Evolutionary conservation across 1,140 invertebrate genomes (phyloP), one percentile per base, ranked within the genome.

Genomic region (Dinothrombium tinctorium): DNA sequence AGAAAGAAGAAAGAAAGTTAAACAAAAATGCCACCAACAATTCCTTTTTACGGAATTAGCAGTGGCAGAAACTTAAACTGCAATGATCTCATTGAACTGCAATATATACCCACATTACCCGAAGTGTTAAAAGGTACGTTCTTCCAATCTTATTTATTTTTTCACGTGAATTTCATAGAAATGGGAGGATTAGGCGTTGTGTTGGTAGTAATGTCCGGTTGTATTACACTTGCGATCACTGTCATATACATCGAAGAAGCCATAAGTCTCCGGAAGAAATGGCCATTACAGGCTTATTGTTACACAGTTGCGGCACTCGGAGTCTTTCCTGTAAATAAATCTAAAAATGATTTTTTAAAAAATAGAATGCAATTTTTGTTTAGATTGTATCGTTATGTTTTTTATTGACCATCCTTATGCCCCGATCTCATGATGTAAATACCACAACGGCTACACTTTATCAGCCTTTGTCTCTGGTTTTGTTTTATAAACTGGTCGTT

Each of bases 301-400:
- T n/a, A 11, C 9, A 17, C 41, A 4, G 14, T 42, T n/a, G 38
- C 38, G 14, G 24, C 21, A 4, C 21, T 43, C 11, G 42, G 40
- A 7, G 42, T 43, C 21, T 43, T 43, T 42, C 42, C 42, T 9
- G 42, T 43, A 28, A 28, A 28, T 8, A 28, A 28, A 28, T 8
- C n/a, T 8, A 28, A 28, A 8, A 8, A 7, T 8, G 7, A 28
- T 28, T 28, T 28, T 28, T 28, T 8, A 28, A 8, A 28, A 28
- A 28, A 28, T 28, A 8, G 7, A 28, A 28, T 28, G n/a, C n/a
- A 28, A 28, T 28, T 42, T 7, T 24, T 42, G 12, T 9, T 15
- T 23, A 43, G 42, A 44, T 43, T 6, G 4, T 39, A 4, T 43
- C 21, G 9, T n/a, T 43, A 12, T 43, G 42, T 43, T 43, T 43